These are phyloP conservation scores for Australoheros scitulus DNA, from an alignment of 2,113 vertebrate species.

Conservation along the genomic window DNA sequence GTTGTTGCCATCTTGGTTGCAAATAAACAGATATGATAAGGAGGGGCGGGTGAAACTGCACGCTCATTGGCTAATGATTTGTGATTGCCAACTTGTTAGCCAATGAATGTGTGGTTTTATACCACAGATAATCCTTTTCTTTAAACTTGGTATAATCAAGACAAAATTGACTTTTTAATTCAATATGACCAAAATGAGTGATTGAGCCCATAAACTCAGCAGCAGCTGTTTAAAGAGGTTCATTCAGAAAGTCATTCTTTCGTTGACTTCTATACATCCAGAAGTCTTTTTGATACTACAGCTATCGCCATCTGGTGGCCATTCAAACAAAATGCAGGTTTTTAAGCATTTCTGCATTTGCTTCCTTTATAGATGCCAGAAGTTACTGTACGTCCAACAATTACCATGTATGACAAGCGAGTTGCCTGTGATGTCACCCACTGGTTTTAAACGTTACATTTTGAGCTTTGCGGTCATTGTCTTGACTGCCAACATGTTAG, in stretches of 20 bases:
- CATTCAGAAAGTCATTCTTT: not conserved
- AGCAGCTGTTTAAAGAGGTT: too few relatives aligned
- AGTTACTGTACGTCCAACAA: too few relatives aligned
- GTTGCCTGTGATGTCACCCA: too few relatives aligned
- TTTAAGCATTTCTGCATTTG: too few relatives aligned
- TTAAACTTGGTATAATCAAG: not conserved
- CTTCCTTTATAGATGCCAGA: too few relatives aligned
- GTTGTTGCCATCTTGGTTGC: too few relatives aligned
- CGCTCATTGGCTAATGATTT: not conserved
- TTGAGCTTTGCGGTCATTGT: not conserved
- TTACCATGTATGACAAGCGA: too few relatives aligned
- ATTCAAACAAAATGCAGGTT: not conserved
- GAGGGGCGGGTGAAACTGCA: not conserved
- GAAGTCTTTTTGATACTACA: not conserved
- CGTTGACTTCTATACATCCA: too few relatives aligned
- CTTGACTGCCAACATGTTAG: not conserved
- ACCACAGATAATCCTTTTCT: not conserved
- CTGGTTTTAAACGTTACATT: too few relatives aligned
- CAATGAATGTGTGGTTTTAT: not conserved
- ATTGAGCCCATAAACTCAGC: not conserved
- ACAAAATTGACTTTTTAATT: not conserved
- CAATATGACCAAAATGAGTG: not conserved
- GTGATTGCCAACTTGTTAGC: not conserved
- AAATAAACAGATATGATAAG: not conserved
- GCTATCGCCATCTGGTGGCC: not conserved